Conservation (phyloP, 1,140 invertebrate species). For the Drosophila quadrilineata region DNA sequence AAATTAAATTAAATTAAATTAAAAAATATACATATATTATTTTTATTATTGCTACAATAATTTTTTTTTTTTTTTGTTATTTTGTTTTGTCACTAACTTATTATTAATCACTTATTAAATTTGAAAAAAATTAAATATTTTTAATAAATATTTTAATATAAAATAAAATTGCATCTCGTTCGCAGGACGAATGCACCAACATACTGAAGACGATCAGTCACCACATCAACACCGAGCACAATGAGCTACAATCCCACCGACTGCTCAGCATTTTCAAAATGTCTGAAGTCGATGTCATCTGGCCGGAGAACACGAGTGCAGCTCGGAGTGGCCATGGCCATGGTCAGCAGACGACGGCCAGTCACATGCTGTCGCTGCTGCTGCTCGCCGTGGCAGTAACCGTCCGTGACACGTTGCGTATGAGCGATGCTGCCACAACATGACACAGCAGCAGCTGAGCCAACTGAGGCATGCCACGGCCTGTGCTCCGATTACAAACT, state of each 20-base stretch:
- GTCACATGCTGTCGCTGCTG: slow-evolving; percentile 36
- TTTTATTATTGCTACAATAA: no score
- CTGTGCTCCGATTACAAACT: slow-evolving; percentile 35
- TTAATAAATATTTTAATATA: no score
- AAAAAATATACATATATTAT: no score
- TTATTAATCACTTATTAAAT: no score
- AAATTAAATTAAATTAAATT: no score
- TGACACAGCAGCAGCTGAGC: slow-evolving; percentile 49
- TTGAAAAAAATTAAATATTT: no score
- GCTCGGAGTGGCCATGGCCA: slow-evolving; percentile 55
- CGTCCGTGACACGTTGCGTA: slow-evolving; percentile 53
- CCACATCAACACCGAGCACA: slow-evolving; percentile 91
- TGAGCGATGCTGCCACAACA: slow-evolving; percentile 47
- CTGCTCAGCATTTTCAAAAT: slow-evolving; percentile 94
- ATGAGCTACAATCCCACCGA: slow-evolving; percentile 91
- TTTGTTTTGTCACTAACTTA: no score
- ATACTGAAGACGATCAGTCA: slow-evolving; percentile 90
- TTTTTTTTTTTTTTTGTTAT: no score
- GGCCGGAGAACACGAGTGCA: slow-evolving; percentile 77
- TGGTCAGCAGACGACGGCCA: slow-evolving; percentile 37
- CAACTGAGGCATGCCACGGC: no score
- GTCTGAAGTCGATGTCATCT: slow-evolving; percentile 92
- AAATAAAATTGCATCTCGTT: no score
- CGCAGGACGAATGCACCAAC: slow-evolving; percentile 91
- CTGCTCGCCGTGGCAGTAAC: slow-evolving; percentile 42